Conservation (phyloP, 1,140 invertebrate species). For the Melanaphis sacchari region DNA sequence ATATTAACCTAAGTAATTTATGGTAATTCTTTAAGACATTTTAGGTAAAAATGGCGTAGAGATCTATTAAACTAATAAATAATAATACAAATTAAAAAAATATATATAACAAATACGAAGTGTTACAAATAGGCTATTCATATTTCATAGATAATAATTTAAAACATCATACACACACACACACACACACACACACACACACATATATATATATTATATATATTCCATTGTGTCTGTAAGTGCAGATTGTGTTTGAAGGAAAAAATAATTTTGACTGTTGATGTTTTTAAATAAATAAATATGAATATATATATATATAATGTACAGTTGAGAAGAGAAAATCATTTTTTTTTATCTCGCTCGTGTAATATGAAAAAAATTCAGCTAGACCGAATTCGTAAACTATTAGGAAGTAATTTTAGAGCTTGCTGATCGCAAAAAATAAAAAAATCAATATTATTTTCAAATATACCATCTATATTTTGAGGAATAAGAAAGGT, state of each 20-base stretch:
- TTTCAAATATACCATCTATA: too few relatives aligned
- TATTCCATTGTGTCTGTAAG: not conserved
- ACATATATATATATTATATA: too few relatives aligned
- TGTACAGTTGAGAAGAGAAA: not conserved
- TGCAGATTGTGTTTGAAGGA: not conserved
- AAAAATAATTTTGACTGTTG: not conserved
- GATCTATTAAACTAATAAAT: not conserved
- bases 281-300: not conserved
- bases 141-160: too few relatives aligned
- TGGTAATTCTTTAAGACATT: not conserved
- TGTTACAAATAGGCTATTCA: not conserved
- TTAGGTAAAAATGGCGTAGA: not conserved
- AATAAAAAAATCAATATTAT: not conserved
- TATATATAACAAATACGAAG: not conserved
- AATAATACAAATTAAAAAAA: too few relatives aligned
- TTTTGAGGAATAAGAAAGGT: too few relatives aligned
- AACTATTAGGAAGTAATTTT: not conserved
- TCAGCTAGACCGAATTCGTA: not conserved
- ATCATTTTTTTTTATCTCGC: not conserved
- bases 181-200: too few relatives aligned
- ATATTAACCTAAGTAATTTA: not conserved
- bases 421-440: not conserved
- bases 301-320: not conserved
- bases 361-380: not conserved
- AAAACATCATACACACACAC: not conserved